These are phyloP conservation scores for Agriopis marginaria DNA, from an alignment of 2,888 invertebrate genomes.

Conservation along the genomic window DNA sequence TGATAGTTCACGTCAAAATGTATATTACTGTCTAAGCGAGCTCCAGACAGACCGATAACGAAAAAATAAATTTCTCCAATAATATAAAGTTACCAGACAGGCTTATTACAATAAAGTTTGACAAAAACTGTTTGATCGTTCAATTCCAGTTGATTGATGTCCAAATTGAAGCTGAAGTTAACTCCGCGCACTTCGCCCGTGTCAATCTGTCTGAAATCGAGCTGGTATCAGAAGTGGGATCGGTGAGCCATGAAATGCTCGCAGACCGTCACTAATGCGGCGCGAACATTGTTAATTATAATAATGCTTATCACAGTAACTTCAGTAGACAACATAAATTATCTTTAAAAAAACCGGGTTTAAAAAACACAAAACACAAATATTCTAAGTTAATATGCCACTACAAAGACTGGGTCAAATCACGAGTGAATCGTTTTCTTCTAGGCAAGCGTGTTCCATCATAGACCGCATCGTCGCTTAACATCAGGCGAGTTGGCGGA, in stretches of 20 bases:
- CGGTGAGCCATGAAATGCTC: conserved; percentile 32
- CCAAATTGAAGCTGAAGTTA: conserved; percentile 34
- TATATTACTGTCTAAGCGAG: conserved; percentile 2
- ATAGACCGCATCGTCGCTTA: too few species aligned
- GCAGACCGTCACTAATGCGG: conserved; percentile 28
- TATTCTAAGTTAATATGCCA: too few species aligned
- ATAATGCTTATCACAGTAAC: conserved; percentile 13
- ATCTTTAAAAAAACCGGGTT: too few species aligned
- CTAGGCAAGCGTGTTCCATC: too few species aligned
- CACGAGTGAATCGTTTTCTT: too few species aligned
- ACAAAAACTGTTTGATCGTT: conserved; percentile 36
- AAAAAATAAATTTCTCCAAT: conserved; percentile 21
- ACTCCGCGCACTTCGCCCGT: conserved; percentile 22
- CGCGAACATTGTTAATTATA: conserved; percentile 26
- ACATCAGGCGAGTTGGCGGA: too few species aligned
- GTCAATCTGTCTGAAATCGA: conserved; percentile 36
- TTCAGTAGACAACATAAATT: neutral
- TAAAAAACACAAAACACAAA: too few species aligned
- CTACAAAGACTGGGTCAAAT: too few species aligned
- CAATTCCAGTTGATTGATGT: conserved; percentile 42
- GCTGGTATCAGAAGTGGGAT: conserved; percentile 27
- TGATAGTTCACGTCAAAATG: conserved; percentile 9
- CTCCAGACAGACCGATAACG: neutral
- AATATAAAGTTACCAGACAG: conserved; percentile 38
- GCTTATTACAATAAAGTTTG: conserved; percentile 34